Percentiles rank a stretch among this genome's conserved stretches.
Conservation (phyloP, 2,797 vertebrate genomes). For the Centropyge bicolor region DNA sequence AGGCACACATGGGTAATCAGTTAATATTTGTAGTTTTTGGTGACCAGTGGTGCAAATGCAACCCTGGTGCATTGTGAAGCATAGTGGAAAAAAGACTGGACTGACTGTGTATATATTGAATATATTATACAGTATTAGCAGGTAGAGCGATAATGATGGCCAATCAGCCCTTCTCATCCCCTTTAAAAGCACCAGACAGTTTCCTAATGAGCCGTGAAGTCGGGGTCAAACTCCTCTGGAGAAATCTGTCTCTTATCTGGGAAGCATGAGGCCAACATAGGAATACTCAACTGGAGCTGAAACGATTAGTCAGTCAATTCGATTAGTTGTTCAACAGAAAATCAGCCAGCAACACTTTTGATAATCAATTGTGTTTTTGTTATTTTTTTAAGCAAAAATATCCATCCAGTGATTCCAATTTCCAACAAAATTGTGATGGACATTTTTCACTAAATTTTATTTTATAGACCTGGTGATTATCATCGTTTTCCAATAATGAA, state of each 20-base stretch:
- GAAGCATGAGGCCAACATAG: neutral
- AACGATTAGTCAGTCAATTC: neutral
- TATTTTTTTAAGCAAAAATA: neutral
- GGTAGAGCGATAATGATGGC: conserved; percentile 24
- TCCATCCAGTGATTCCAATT: neutral
- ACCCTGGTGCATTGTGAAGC: neutral
- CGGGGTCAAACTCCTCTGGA: conserved; percentile 10
- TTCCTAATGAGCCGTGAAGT: conserved; percentile 27
- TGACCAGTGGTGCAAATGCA: conserved; percentile 14
- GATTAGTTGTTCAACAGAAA: neutral
- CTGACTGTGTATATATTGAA: neutral
- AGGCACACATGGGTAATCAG: neutral
- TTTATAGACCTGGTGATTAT: neutral
- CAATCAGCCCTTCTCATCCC: conserved; percentile 14
- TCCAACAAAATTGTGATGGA: neutral
- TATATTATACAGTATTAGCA: conserved; percentile 2
- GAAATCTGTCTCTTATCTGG: neutral
- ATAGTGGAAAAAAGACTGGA: neutral
- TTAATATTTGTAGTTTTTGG: neutral
- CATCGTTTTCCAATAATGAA: neutral
- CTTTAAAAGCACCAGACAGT: conserved; percentile 13
- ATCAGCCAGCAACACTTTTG: neutral
- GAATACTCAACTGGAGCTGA: neutral
- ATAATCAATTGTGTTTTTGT: neutral
- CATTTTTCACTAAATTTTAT: neutral